Evolutionary conservation across 2,888 invertebrate genomes (phyloP).

Genomic region (Theristus sp.): DNA sequence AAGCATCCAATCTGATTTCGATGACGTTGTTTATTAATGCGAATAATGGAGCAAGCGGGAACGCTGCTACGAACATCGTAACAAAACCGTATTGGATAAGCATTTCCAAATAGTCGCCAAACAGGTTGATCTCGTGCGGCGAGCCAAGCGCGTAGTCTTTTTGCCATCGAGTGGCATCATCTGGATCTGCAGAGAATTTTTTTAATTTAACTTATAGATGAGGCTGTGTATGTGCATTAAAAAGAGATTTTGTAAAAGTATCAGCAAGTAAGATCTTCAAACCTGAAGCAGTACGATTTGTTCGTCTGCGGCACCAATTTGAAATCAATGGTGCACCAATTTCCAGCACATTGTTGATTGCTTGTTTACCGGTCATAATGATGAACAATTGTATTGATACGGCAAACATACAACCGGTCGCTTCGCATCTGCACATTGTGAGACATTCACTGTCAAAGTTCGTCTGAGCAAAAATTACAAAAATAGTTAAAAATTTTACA

Average conservation of each 20-base stretch:
- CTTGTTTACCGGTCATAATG: constrained; percentile 84
- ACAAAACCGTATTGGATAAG: constrained; percentile 84
- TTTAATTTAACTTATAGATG: no score
- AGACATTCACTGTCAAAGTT: no score
- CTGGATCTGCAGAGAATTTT: not conserved
- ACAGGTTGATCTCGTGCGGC: constrained; percentile 57
- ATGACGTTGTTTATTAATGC: no score
- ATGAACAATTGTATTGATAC: constrained; percentile 74
- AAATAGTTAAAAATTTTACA: no score
- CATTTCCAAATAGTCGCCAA: constrained; percentile 90
- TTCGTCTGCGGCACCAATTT: not conserved
- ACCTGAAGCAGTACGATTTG: no score
- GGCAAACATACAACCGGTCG: constrained; percentile 74
- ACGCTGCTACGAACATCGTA: constrained; percentile 34
- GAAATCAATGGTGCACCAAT: constrained; percentile 52
- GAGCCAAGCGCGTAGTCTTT: constrained; percentile 65
- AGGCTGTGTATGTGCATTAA: not conserved
- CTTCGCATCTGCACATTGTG: constrained; percentile 48
- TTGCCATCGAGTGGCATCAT: constrained; percentile 47
- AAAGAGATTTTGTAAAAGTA: no score
- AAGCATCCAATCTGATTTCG: no score
- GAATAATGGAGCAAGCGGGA: no score
- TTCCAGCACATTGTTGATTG: constrained; percentile 67
- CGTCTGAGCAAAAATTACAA: no score
- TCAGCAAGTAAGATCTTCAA: no score